Evolutionary conservation across 1,140 invertebrate genomes (phyloP), one percentile per base, ranked within the genome.

Genomic region (Daktulosphaira vitifoliae): DNA sequence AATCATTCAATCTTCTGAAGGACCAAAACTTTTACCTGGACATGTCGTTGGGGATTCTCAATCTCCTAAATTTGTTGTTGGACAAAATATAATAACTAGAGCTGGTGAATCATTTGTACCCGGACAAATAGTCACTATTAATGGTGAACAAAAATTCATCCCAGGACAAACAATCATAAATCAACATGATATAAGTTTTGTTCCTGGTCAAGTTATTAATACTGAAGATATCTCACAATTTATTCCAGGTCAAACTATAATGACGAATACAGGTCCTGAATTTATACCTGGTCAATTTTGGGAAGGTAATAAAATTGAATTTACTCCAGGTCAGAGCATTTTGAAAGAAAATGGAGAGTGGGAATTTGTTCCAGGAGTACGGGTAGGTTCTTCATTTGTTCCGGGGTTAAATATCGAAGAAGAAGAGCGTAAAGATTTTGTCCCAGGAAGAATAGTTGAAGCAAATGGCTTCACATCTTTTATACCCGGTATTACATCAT

Each of bases 231-330:
- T 56, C 22, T 20, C 44, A 8, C 18, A 48, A 18, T 90, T 88
- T 73, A 80, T 86, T 51, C 85, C 87, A 25, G 87, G 87, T 1
- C 79, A 88, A 49, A 87, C 82, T 44, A 78, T 88, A 9, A 80
- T 82, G 68, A 82, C 84, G 0, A 81, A 83, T 18, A 76, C 81
- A 46, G 84, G 84, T 15, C 81, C 84, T 1, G 75, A 81, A 38
- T 77, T 89, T 23, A 79, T 88, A 54, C 82, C 84, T n/a, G 85
- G 84, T 13, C 82, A 84, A 71, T 80, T 84, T 68, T 62, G 39
- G 42, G 29, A 48, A 18, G 18, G 46, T n/a, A 13, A 22, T 44
- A 33, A 62, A 0, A n/a, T 59, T 6, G 23, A 44, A 44, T 44
- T 44, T 20, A 59, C 23, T 3, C 54, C 54, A 15, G 54, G 39